These are phyloP conservation scores for Schizopygopsis malacanthus DNA, from an alignment of 2,797 vertebrate species.

Conservation along the genomic window DNA sequence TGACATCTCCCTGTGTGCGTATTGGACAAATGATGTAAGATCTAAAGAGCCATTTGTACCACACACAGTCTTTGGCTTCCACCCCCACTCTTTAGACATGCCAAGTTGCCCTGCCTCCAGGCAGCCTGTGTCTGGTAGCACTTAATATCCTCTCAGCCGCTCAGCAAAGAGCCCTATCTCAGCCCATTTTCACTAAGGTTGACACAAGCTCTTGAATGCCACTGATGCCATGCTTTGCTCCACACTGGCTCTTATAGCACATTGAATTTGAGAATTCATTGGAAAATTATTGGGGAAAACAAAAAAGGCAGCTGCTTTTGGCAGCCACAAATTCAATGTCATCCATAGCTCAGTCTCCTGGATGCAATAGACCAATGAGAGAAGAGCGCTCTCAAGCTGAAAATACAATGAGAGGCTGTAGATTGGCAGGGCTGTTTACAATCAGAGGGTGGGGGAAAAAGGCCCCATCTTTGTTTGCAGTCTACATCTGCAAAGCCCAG, in stretches of 20 bases:
- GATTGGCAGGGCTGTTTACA: conserved; percentile 57
- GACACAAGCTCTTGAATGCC: conserved; percentile 45
- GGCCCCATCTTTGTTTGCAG: conserved; percentile 52
- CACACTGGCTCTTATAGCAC: conserved; percentile 45
- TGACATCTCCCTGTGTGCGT: conserved; percentile 42
- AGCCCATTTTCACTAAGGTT: conserved; percentile 62
- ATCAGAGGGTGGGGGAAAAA: conserved; percentile 43
- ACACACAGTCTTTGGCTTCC: not conserved
- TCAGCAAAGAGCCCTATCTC: conserved; percentile 42
- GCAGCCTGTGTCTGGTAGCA: conserved; percentile 49
- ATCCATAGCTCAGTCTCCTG: conserved; percentile 44
- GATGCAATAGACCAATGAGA: conserved; percentile 50
- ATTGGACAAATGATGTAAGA: conserved; percentile 52
- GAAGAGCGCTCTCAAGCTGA: conserved; percentile 51
- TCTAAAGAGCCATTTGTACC: conserved; percentile 52
- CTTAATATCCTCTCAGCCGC: conserved; percentile 42
- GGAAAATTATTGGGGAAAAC: conserved; percentile 43
- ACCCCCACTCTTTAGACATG: conserved; percentile 42
- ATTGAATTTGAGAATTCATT: conserved; percentile 58
- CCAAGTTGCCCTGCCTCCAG: conserved; percentile 49
- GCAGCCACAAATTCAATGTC: conserved; percentile 47
- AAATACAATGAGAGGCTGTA: conserved; percentile 59
- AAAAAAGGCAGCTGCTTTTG: conserved; percentile 52
- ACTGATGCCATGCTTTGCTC: conserved; percentile 39
- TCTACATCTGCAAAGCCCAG: conserved; percentile 58